Conservation (phyloP, 2,797 vertebrate genomes). For the Tokudaia tokunoshimensis region DNA sequence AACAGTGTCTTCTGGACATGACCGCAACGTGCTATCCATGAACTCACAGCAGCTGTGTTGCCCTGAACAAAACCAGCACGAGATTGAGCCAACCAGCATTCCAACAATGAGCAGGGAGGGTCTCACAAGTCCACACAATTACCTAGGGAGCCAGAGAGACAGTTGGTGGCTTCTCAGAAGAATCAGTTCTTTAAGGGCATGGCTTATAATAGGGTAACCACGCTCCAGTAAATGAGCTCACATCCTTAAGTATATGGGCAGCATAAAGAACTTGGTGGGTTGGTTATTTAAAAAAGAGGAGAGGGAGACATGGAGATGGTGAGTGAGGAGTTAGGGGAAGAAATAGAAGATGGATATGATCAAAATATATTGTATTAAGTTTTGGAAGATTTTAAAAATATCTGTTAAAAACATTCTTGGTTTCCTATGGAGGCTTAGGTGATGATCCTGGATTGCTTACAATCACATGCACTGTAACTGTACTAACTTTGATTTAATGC, state of each 20-base stretch:
- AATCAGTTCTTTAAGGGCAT: neutral
- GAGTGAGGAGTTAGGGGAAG: neutral
- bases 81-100: neutral
- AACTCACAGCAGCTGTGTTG: neutral
- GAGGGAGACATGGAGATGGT: neutral
- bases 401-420: neutral
- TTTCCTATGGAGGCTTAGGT: neutral
- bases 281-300: neutral
- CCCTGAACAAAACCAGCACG: neutral
- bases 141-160: neutral
- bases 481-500: conserved; percentile 12
- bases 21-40: neutral
- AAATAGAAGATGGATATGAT: neutral
- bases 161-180: neutral
- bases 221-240: neutral
- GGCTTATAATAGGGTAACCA: neutral
- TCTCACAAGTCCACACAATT: neutral
- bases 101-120: neutral
- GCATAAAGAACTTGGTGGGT: neutral
- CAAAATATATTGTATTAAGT: neutral
- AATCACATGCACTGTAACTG: neutral
- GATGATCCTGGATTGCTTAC: neutral
- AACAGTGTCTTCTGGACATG: neutral
- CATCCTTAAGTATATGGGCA: neutral
- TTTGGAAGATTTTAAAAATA: neutral